Conservation (phyloP, 2,888 invertebrate species). For the Phoenoteleia sp. region DNA sequence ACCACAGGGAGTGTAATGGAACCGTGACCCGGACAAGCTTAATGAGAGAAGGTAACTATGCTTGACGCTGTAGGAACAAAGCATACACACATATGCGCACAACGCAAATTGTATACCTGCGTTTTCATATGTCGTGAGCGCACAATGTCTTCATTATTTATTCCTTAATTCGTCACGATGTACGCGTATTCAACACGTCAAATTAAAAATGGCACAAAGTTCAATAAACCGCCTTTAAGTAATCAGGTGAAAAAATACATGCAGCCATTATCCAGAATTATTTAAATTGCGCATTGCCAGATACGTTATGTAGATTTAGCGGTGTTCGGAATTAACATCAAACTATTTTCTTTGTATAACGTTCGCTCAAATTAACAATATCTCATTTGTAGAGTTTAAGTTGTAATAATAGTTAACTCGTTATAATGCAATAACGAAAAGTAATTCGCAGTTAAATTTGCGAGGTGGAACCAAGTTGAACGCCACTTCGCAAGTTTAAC, state of each 20-base stretch:
- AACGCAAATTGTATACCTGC: constrained; percentile 23
- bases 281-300: constrained; percentile 25
- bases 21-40: constrained; percentile 65
- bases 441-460: too few relatives aligned
- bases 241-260: constrained; percentile 40
- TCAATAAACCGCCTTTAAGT: neutral
- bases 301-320: constrained; percentile 11
- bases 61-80: constrained; percentile 55
- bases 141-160: constrained; percentile 53
- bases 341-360: neutral
- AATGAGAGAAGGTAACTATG: constrained; percentile 67
- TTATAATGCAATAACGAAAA: neutral
- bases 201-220: constrained; percentile 24
- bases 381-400: neutral
- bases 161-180: constrained; percentile 9
- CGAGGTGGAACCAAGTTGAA: too few relatives aligned
- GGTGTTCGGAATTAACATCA: neutral
- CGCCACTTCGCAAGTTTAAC: too few relatives aligned
- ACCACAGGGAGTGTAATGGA: constrained; percentile 63
- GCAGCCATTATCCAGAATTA: constrained; percentile 36
- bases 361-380: constrained; percentile 19
- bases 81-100: constrained; percentile 4
- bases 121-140: constrained; percentile 43
- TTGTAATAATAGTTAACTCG: neutral
- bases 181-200: neutral